phyloP scores from a whole-genome alignment of 1,140 invertebrate species.

The Sycophaga agraensis region DNA sequence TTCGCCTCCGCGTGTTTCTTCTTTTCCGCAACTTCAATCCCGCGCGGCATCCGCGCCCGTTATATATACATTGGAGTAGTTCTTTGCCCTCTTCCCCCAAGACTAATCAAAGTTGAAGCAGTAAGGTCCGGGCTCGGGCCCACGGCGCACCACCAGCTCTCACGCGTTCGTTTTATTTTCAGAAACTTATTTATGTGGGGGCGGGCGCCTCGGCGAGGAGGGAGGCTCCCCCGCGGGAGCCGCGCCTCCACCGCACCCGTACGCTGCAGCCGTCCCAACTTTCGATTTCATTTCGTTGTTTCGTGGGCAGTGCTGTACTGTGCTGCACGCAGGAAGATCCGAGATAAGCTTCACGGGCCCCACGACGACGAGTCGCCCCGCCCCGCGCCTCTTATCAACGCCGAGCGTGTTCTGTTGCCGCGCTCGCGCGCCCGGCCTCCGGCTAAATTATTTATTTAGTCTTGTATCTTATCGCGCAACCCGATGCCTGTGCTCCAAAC shows the following conservation, averaged over 20 bases:
- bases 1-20: background rate
- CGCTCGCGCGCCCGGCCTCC: constrained; percentile 42
- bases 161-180: constrained; percentile 11
- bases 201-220: background rate
- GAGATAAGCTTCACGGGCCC: background rate
- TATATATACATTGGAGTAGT: background rate
- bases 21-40: constrained; percentile 2
- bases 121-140: no score
- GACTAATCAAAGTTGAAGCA: constrained; percentile 23
- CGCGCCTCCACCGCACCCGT: no score
- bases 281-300: constrained; percentile 11
- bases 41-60: background rate
- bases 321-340: no score
- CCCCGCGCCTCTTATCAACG: constrained; percentile 4
- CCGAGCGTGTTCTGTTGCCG: constrained; percentile 38
- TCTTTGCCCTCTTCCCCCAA: background rate
- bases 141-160: no score
- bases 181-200: constrained; percentile 16
- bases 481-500: constrained; percentile 41
- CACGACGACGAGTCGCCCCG: background rate
- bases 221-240: background rate
- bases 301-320: no score
- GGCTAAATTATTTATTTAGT: constrained; percentile 53
- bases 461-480: constrained; percentile 46
- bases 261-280: background rate